Conservation (phyloP, 2,113 vertebrate species). For the Pungitius pungitius region DNA sequence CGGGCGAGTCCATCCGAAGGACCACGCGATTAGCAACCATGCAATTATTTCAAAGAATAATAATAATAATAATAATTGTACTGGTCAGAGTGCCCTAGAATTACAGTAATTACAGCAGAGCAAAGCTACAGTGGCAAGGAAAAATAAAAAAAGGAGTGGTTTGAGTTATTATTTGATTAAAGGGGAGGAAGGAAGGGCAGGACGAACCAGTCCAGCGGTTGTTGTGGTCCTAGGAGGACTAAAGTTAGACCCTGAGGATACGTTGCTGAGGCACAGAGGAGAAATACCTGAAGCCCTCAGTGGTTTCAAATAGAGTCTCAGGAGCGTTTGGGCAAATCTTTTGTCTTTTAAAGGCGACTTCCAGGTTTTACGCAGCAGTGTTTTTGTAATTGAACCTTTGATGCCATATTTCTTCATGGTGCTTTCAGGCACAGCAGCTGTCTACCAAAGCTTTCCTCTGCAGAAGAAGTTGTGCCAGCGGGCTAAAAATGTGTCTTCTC, state of each 20-base stretch:
- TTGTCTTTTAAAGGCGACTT: background rate
- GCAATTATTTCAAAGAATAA: constrained; percentile 13
- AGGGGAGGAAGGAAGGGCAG: background rate
- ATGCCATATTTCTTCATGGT: constrained; percentile 3
- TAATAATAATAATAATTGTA: constrained; percentile 10
- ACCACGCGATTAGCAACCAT: constrained; percentile 9
- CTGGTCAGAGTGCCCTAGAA: constrained; percentile 11
- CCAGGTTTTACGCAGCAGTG: background rate
- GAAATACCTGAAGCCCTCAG: background rate
- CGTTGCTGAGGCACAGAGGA: background rate
- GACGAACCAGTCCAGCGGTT: background rate
- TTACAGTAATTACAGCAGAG: constrained; percentile 9
- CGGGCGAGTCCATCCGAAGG: constrained; percentile 17
- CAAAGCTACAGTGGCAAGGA: background rate
- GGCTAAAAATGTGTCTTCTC: background rate
- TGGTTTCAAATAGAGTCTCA: background rate
- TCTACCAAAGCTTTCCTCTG: constrained; percentile 23
- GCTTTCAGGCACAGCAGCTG: constrained; percentile 41
- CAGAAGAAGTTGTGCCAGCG: background rate
- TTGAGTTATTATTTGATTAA: constrained; percentile 4
- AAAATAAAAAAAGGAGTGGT: background rate
- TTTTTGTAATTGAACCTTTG: background rate
- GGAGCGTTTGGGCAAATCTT: background rate
- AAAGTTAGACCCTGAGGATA: background rate
- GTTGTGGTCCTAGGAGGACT: background rate